Base-by-base conservation (phyloP, 2,113 vertebrate genomes). In the Lampris megalopsis region DNA sequence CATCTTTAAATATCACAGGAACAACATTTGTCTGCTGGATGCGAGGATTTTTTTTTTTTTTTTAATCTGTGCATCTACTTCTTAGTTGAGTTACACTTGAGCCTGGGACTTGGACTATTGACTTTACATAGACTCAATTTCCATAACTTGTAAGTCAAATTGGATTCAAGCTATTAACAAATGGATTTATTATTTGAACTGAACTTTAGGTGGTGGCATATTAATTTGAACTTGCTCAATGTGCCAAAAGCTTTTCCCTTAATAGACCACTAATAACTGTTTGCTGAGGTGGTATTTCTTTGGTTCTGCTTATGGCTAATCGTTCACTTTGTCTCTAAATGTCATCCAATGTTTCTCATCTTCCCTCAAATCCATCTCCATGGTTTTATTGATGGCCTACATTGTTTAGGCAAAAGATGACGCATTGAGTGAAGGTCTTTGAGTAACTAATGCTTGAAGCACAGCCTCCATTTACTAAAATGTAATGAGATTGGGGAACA, bases 1-100 rank as follows among this genome's bases (percentile, higher is more conserved):
- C 92, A 62, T 95, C 95, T 95, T 24, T 91, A 60, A 85, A 88
- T 38, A 67, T 8, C 35, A 75, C 60, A 82, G 50, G 8, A 37
- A 54, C 0, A 2, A 38, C 10, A 68, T 58, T 65, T 72, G n/a
- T 69, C 48, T 50, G 35, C 35, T 59, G 13, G 63, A 56, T 40
- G 49, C 3, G 41, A 1, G 24, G 24, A 24, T 24, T 24, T 24
- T 24, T 9, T 47, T 63, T 36, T 37, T 49, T 10, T 1, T 2
- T 10, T 59, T 37, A 52, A 3, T 52, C 2, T 59, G 57, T 38
- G 40, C 4, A 38, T 59, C 4, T 7, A 5, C 43, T 45, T 45
- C 7, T 8, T 8, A 59, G 6, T 10, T 35, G 7, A 38, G 7
- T 38, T 3, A 13, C 11, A 9, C 11, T 13, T 63, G 40, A 43